Evolutionary conservation across 2,113 vertebrate genomes (phyloP).

Genomic region (Apodemus sylvaticus): DNA sequence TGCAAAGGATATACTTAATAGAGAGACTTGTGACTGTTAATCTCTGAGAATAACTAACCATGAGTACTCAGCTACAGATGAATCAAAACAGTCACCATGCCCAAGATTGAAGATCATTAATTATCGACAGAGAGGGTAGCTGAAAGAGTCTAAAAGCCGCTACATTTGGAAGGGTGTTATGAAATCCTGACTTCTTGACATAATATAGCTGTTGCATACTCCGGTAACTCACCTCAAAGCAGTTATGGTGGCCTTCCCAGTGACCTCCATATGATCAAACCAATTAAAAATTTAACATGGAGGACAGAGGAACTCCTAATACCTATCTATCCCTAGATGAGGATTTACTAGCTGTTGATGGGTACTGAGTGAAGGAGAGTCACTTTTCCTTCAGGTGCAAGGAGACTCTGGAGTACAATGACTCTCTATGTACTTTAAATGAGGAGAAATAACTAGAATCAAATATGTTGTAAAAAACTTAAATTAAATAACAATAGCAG

Average conservation of each 20-base stretch:
- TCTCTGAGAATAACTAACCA: background rate
- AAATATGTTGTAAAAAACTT: background rate
- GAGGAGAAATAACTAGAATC: background rate
- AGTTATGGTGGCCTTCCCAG: background rate
- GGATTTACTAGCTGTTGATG: background rate
- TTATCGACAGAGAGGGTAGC: too few relatives aligned
- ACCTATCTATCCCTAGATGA: too few relatives aligned
- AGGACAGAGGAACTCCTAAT: background rate
- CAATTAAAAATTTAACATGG: background rate
- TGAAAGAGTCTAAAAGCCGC: background rate
- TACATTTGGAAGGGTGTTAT: background rate
- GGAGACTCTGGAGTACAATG: accelerated
- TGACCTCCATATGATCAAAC: background rate
- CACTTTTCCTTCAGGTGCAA: background rate
- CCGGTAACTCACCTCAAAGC: background rate
- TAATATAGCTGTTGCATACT: background rate
- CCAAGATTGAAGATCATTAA: background rate
- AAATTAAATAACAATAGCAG: background rate
- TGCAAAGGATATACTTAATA: background rate
- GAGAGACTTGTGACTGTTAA: background rate
- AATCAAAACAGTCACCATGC: background rate
- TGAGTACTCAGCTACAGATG: too few relatives aligned
- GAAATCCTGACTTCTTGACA: background rate
- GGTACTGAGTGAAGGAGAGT: background rate
- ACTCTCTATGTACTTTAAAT: too few relatives aligned